phyloP scores from a whole-genome alignment of 2,113 vertebrate genomes.

The Myiagra hebetior region DNA sequence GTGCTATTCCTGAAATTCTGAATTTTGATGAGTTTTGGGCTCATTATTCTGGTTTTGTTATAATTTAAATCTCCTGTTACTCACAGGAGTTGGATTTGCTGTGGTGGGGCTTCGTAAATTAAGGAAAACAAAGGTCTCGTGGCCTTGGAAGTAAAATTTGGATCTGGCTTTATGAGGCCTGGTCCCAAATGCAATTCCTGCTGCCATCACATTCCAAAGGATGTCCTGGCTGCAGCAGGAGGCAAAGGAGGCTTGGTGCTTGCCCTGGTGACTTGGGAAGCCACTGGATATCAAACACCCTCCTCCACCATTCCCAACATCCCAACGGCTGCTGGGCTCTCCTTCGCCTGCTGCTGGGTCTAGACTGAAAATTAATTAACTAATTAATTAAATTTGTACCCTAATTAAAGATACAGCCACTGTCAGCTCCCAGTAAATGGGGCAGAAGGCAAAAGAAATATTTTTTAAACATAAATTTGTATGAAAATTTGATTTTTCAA shows the following conservation, averaged over 20 bases:
- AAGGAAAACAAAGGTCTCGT: rapidly evolving
- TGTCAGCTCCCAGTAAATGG: neutral
- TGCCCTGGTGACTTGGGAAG: rapidly evolving
- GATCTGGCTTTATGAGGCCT: neutral
- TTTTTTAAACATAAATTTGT: neutral
- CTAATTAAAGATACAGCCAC: neutral
- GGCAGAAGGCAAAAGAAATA: neutral
- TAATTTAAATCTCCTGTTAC: neutral
- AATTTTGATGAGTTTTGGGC: rapidly evolving
- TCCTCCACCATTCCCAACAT: neutral
- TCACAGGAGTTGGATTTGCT: neutral
- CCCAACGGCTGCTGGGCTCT: neutral
- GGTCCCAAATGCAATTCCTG: neutral
- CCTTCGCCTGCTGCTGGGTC: neutral
- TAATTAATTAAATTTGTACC: neutral
- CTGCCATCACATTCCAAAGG: neutral
- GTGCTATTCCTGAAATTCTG: neutral
- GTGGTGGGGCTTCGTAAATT: neutral
- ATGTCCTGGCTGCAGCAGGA: neutral
- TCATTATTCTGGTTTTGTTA: neutral
- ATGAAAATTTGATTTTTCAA: neutral
- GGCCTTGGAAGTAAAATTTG: neutral
- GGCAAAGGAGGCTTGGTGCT: neutral
- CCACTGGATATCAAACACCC: neutral
- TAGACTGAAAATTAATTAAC: neutral